phyloP scores from a whole-genome alignment of 1,140 invertebrate species.

The Luehdorfia chinensis region DNA sequence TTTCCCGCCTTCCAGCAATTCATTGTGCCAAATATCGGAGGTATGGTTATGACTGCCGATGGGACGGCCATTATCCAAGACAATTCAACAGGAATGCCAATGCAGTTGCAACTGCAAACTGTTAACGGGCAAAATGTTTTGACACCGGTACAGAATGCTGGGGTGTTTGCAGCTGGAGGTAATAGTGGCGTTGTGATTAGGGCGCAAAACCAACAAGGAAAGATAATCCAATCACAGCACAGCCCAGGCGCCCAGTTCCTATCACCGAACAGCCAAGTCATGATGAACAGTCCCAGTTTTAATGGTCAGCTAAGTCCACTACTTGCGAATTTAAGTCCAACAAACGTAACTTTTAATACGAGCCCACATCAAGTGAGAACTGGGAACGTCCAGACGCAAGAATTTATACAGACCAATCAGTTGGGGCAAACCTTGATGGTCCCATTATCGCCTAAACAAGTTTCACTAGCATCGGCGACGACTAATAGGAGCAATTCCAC shows the following conservation, averaged over 20 bases:
- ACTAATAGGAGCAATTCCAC: conserved; percentile 84
- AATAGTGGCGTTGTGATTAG: conserved; percentile 87
- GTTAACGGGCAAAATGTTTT: conserved; percentile 87
- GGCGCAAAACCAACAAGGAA: conserved; percentile 84
- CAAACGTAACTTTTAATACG: conserved; percentile 82
- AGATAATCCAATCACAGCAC: conserved; percentile 83
- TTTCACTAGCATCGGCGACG: conserved; percentile 78
- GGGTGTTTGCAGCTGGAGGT: conserved; percentile 82
- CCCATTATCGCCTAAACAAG: conserved; percentile 82
- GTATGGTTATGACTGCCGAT: conserved; percentile 86
- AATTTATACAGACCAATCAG: conserved; percentile 83
- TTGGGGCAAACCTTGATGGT: conserved; percentile 89
- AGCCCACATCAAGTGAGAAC: conserved; percentile 77
- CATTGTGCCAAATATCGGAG: conserved; percentile 86
- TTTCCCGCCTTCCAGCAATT: conserved; percentile 89
- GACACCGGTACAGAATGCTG: conserved; percentile 85
- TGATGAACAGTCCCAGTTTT: conserved; percentile 85
- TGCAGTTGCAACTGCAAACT: conserved; percentile 88
- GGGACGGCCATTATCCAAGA: conserved; percentile 83
- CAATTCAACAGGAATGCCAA: conserved; percentile 80
- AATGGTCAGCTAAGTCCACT: conserved; percentile 88
- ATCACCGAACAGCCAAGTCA: conserved; percentile 85
- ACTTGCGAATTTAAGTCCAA: conserved; percentile 84
- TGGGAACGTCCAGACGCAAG: conserved; percentile 80
- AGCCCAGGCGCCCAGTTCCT: conserved; percentile 84